Evolutionary conservation across 2,888 invertebrate species (phyloP).

Genomic region (Drosophila tanythrix): DNA sequence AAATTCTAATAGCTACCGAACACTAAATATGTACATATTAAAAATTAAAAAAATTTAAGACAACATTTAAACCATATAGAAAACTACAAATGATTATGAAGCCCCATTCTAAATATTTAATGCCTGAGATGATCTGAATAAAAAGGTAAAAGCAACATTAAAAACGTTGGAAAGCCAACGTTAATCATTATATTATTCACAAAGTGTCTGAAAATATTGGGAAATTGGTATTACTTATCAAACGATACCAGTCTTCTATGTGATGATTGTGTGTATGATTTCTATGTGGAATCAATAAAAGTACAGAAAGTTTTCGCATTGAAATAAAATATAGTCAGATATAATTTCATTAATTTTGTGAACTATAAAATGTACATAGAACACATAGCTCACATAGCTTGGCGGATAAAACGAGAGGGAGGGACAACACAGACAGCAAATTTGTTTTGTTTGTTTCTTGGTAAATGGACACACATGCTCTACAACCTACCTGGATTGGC

Average conservation of each 20-base stretch:
- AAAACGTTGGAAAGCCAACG: conserved; percentile 31
- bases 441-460: neutral
- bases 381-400: conserved; percentile 36
- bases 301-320: neutral
- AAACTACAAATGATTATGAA: neutral
- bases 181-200: conserved; percentile 41
- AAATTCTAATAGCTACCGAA: neutral
- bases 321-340: neutral
- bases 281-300: neutral
- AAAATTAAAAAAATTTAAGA: neutral
- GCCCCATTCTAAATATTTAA: neutral
- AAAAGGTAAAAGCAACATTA: conserved; percentile 26
- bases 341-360: conserved; percentile 22
- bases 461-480: conserved; percentile 79
- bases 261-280: neutral
- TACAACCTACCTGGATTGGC: conserved; percentile 84
- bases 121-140: conserved; percentile 12
- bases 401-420: conserved; percentile 11
- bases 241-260: neutral
- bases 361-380: conserved; percentile 35
- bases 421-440: conserved; percentile 39
- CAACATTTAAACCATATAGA: neutral
- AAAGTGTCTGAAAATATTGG: conserved; percentile 12
- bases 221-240: neutral
- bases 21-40: neutral